Conservation (phyloP, 2,113 vertebrate species). For the Rhea americana region DNA sequence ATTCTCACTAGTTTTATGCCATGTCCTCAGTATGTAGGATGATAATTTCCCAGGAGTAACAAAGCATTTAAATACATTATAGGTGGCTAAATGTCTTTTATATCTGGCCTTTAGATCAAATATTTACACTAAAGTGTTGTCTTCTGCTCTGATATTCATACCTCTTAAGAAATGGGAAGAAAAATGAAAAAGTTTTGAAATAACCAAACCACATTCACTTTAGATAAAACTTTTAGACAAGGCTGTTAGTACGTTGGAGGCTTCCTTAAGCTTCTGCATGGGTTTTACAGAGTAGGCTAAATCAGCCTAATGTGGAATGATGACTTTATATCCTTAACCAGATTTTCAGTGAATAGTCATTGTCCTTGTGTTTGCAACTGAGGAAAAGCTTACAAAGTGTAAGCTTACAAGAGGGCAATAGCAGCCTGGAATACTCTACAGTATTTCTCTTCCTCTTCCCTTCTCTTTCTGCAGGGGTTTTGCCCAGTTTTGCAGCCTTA, state of each 20-base stretch:
- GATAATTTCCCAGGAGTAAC: neutral
- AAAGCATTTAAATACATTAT: neutral
- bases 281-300: slow-evolving; percentile 51
- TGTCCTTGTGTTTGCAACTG: slow-evolving; percentile 62
- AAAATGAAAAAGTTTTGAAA: slow-evolving; percentile 15
- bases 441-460: neutral
- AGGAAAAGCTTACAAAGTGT: slow-evolving; percentile 46
- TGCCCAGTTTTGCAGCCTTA: neutral
- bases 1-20: neutral
- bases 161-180: slow-evolving; percentile 24
- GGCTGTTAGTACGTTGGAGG: slow-evolving; percentile 16
- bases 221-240: slow-evolving; percentile 24
- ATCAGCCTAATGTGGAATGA: slow-evolving; percentile 55
- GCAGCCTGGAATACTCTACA: neutral
- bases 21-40: neutral
- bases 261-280: slow-evolving; percentile 36
- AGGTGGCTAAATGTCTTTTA: neutral
- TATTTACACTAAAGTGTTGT: slow-evolving; percentile 11
- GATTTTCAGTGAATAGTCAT: slow-evolving; percentile 37
- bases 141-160: neutral
- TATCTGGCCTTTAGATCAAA: slow-evolving; percentile 10
- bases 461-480: neutral
- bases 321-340: slow-evolving; percentile 58
- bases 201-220: slow-evolving; percentile 17
- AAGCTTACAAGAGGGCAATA: neutral